Base-by-base conservation (phyloP, 2,113 vertebrate genomes). In the Galeopterus variegatus region DNA sequence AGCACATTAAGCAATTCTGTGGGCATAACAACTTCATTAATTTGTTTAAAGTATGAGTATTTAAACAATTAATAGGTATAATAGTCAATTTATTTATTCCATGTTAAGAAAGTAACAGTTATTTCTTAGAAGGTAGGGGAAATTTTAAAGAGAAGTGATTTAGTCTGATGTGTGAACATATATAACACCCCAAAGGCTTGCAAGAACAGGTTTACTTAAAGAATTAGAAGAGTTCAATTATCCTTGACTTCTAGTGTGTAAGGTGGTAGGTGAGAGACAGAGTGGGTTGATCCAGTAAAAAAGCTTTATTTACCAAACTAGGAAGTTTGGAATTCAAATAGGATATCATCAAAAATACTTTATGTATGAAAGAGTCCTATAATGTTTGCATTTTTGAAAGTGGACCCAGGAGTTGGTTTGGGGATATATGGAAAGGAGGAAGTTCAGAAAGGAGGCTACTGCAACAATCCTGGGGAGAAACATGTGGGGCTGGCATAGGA, bases 241-340 rank as follows among this genome's bases (percentile, higher is more conserved):
- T 58, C 41, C 50, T 75, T 96, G 45, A 84, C 72, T 90, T 94
- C 14, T 69, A 79, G 26, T 12, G 0, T 15, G 5, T 58, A 85
- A 83, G 8, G 11, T 50, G 5, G 17, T 54, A 12, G 73, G n/a
- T 52, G n/a, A 93, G 10, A 31, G 65, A 76, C 7, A 18, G 21
- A 1, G 1, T 7, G 6, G 23, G 6, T 60, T 45, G 28, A 76
- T 75, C 9, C 36, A 94, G 45, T 65, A 64, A 72, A 69, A 89
- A 0, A 90, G 6, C 5, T 26, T 52, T 93, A 17, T 92, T 96
- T 81, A 45, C 36, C 33, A 67, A 36, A 2, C 12, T 36, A 41
- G 33, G 87, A 33, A 60, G 12, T 84, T 77, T 90, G 45, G 15
- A 81, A 85, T 91, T 91, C 64, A 90, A 94, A 90, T 70, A 88